phyloP scores from a whole-genome alignment of 1,140 invertebrate species.

The Dreissena polymorpha region DNA sequence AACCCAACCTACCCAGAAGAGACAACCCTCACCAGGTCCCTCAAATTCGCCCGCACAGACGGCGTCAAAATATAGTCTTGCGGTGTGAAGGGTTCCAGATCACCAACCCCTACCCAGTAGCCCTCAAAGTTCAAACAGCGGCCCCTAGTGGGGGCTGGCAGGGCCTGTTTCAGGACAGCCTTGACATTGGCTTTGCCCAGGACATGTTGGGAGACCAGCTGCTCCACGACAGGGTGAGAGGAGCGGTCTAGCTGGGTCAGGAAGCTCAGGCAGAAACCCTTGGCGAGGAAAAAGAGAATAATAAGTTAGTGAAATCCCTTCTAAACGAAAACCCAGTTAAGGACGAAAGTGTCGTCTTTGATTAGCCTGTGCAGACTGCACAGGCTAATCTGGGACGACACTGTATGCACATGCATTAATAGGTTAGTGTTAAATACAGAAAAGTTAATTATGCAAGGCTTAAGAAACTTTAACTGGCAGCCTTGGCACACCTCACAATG shows the following conservation, averaged over 20 bases:
- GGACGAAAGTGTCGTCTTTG: no score
- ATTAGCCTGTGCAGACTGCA: no score
- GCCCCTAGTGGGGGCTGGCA: slow-evolving; percentile 84
- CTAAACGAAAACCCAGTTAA: no score
- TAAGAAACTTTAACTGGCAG: no score
- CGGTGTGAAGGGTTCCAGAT: slow-evolving; percentile 83
- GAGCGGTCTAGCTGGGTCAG: slow-evolving; percentile 94
- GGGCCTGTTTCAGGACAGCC: slow-evolving; percentile 85
- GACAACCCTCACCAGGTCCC: slow-evolving; percentile 94
- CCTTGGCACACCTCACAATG: no score
- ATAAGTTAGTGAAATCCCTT: no score
- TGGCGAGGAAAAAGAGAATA: slow-evolving; percentile 23
- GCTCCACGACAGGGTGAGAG: slow-evolving; percentile 88
- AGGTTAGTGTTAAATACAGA: no score
- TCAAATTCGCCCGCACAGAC: slow-evolving; percentile 93
- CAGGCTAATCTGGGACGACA: no score
- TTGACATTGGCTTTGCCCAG: slow-evolving; percentile 75
- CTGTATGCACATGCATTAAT: no score
- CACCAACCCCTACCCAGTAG: slow-evolving; percentile 93
- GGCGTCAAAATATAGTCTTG: slow-evolving; percentile 92
- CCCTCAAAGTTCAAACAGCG: slow-evolving; percentile 89
- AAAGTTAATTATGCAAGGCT: no score
- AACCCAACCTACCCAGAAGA: slow-evolving; percentile 85
- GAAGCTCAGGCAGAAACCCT: slow-evolving; percentile 96
- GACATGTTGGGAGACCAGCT: slow-evolving; percentile 83